phyloP scores from a whole-genome alignment of 2,113 vertebrate genomes.

The Melanocharis versteri region DNA sequence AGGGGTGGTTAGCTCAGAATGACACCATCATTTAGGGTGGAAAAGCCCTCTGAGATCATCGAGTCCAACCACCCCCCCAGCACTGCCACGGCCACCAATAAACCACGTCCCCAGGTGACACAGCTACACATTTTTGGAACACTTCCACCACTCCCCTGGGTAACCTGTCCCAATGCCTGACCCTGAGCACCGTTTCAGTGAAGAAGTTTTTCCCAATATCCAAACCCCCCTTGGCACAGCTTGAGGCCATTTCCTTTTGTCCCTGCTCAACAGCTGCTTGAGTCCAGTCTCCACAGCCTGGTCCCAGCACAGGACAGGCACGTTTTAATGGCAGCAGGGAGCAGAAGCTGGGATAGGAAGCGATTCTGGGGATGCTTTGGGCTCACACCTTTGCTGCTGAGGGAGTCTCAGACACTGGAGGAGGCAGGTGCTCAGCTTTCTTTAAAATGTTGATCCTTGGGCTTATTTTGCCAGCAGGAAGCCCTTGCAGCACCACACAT shows the following conservation, averaged over 20 bases:
- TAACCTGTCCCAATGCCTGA: background rate
- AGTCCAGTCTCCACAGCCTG: background rate
- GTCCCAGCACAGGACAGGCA: background rate
- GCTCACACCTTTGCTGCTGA: background rate
- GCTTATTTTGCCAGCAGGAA: slow-evolving; percentile 23
- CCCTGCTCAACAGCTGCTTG: background rate
- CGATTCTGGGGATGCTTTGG: background rate
- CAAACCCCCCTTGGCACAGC: background rate
- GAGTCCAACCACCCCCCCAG: background rate
- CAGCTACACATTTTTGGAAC: background rate
- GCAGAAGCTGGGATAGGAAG: background rate
- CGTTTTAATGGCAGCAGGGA: background rate
- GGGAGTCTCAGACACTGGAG: background rate
- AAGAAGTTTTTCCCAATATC: background rate
- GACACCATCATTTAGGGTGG: background rate
- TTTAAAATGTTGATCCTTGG: background rate
- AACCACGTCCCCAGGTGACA: background rate
- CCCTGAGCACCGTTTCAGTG: background rate
- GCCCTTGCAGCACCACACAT: background rate
- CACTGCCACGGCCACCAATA: background rate
- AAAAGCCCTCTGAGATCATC: background rate
- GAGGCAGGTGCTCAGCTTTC: background rate
- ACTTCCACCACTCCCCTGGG: background rate
- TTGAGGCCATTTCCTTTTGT: background rate
- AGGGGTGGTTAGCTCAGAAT: background rate